These are phyloP conservation scores for Spizaetus ornatus DNA, from an alignment of 2,113 vertebrate genomes.

Conservation along the genomic window DNA sequence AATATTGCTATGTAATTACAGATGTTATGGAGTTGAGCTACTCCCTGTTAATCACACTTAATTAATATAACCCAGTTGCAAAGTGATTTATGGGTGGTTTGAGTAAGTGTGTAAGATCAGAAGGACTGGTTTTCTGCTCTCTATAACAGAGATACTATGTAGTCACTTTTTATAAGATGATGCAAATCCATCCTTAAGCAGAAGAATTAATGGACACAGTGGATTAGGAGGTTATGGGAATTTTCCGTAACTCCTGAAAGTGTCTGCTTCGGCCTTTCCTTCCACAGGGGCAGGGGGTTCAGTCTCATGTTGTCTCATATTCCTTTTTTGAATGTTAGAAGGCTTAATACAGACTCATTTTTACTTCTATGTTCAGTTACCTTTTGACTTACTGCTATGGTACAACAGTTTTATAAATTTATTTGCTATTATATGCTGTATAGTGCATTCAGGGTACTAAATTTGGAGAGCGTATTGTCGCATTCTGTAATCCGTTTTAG, in stretches of 20 bases:
- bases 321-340: neutral
- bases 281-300: rapidly evolving
- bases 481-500: neutral
- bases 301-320: neutral
- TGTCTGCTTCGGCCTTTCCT: neutral
- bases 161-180: neutral
- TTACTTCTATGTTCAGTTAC: neutral
- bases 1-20: conserved; percentile 1
- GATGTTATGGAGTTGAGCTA: neutral
- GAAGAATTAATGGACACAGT: neutral
- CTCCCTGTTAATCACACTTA: conserved; percentile 9
- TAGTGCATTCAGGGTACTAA: neutral
- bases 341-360: neutral
- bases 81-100: neutral
- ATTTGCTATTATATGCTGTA: neutral
- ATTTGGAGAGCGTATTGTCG: neutral
- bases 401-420: neutral
- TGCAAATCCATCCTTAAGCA: neutral
- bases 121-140: neutral
- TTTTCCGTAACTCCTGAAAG: neutral
- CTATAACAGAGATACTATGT: neutral
- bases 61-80: conserved; percentile 4
- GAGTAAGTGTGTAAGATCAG: neutral
- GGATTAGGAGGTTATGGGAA: neutral
- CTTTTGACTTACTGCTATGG: neutral